Base-by-base conservation (phyloP, 1,140 invertebrate genomes). In the Drosophila arawakana region DNA sequence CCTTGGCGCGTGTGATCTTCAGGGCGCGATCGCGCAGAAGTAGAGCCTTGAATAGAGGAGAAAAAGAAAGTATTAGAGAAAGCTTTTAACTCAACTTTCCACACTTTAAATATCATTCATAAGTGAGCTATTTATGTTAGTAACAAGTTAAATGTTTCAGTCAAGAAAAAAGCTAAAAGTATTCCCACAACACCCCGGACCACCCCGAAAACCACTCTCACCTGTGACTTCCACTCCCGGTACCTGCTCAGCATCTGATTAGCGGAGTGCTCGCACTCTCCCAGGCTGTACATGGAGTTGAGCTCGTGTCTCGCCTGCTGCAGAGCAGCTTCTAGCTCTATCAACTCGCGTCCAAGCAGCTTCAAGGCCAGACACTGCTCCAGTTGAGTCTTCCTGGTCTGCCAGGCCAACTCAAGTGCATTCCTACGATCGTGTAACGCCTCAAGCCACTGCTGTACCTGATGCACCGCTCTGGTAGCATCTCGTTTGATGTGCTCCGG, bases 301-400 rank as follows among this genome's bases (percentile, higher is more conserved):
- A 91, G 63, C 7, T 91, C 78, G 46, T 80, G 76, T n/a, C 80
- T 52, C 54, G 89, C 61, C 94, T 93, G 60, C 78, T 86, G 93
- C 1, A 96, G 86, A n/a, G 93, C 90, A 9, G 94, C 93, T 78
- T 96, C 95, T 10, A 97, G 93, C 85, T 96, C 95, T 49, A 94
- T 93, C 25, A 97, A 92, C 92, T 97, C 96, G 21, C 94, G 94
- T 18, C 96, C 96, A 7, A 97, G 93, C 62, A 96, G 92, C 49
- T 95, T 95, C 18, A 97, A 92, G 41, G 96, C 96, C 65, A 97
- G 93, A 73, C 96, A 96, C 91, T 97, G 96, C 81, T 97, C 96
- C 69, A 97, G 93, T 79, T 96, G 94, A 1, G 93, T 93, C 85
- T 95, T 95, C 71, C 95, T 93, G 93, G 93, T 95, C 70, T 95